phyloP scores from a whole-genome alignment of 2,113 vertebrate genomes.

The Neodontobutis hainanensis region DNA sequence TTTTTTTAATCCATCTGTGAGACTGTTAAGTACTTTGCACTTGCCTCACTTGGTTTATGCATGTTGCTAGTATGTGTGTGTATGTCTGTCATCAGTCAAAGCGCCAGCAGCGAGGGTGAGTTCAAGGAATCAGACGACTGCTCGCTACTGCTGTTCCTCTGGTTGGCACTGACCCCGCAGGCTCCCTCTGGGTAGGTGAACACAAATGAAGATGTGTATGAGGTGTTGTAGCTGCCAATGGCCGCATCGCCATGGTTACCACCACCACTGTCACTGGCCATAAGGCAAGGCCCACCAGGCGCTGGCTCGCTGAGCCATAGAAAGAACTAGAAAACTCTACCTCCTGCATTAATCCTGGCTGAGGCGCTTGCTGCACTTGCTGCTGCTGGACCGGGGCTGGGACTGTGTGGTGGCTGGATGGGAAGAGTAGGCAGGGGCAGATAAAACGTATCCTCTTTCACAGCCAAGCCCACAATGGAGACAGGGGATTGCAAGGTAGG shows the following conservation, averaged over 20 bases:
- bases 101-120: slow-evolving; percentile 93
- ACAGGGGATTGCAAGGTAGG: slow-evolving; percentile 63
- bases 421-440: slow-evolving; percentile 81
- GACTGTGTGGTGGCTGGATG: slow-evolving; percentile 75
- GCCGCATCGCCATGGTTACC: slow-evolving; percentile 78
- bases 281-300: slow-evolving; percentile 83
- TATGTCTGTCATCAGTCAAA: slow-evolving; percentile 82
- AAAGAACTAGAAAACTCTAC: slow-evolving; percentile 92
- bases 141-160: slow-evolving; percentile 96
- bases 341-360: slow-evolving; percentile 85
- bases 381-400: slow-evolving; percentile 74
- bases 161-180: slow-evolving; percentile 90
- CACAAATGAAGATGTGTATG: slow-evolving; percentile 99
- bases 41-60: slow-evolving; percentile 30
- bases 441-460: slow-evolving; percentile 88
- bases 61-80: slow-evolving; percentile 44
- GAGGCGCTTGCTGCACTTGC: slow-evolving; percentile 69
- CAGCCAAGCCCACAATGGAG: slow-evolving; percentile 79
- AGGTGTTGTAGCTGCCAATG: slow-evolving; percentile 86
- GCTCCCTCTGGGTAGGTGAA: slow-evolving; percentile 99
- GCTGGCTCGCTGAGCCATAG: slow-evolving; percentile 85
- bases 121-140: slow-evolving; percentile 94
- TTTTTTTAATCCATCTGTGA: too few relatives aligned
- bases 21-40: slow-evolving; percentile 41
- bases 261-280: slow-evolving; percentile 75